Evolutionary conservation across 1,140 invertebrate species (phyloP), one percentile per base, ranked within the genome.

Genomic region (Aleiodes sp.): DNA sequence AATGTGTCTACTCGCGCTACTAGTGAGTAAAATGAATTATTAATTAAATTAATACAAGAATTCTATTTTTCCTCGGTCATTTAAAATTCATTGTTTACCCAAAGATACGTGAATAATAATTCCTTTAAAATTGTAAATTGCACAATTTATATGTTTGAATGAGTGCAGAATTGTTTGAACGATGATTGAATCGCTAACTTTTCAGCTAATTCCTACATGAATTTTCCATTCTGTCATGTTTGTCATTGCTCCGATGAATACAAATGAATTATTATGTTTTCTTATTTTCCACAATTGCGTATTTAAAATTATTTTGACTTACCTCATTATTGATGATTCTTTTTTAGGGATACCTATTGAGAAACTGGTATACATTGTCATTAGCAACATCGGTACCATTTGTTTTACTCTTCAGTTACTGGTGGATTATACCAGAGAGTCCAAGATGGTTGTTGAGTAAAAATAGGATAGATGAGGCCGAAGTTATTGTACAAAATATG

Each of bases 311-410:
- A n/a, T n/a, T n/a, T n/a, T n/a, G n/a, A n/a, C n/a, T n/a, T n/a
- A n/a, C n/a, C n/a, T n/a, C n/a, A 68, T n/a, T 14, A 7, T 14
- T 14, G 37, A 16, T 16, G 16, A n/a, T 65, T 26, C 59, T 57
- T 70, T 68, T 75, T 67, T 37, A 86, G 84, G 84, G 90, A 19
- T 92, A 89, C 73, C 75, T 89, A 26, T 73, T 92, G 28, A 83
- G 90, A 65, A 87, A 92, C 70, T 93, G 91, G 91, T 90, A 88
- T 70, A 84, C 88, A 31, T 80, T 93, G 7, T 91, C 91, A 1
- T 76, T 93, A 43, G 90, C 90, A 8, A 92, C 91, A 0, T 91
- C 90, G 67, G 83, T 93, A 31, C 92, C 92, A 0, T 93, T 93
- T 76, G 71, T 92, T 75, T 64, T 90, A 2, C 82, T 90, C 2